These are phyloP conservation scores for Eutrigla gurnardus DNA, from an alignment of 2,797 vertebrate genomes.

Conservation along the genomic window DNA sequence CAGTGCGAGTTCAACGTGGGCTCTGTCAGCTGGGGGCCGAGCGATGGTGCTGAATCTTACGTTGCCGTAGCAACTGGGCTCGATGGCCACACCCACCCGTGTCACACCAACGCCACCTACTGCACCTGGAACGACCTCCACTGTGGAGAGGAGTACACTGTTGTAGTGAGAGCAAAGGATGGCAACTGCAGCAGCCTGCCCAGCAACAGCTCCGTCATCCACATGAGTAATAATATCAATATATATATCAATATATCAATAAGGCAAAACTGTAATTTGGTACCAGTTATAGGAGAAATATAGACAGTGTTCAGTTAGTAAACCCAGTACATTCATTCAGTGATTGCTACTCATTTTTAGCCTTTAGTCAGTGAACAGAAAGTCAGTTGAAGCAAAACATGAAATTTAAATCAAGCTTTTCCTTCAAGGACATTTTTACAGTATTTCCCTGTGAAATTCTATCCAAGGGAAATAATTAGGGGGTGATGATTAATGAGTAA, in stretches of 20 bases:
- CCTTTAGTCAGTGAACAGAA: slow-evolving; percentile 8
- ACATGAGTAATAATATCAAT: slow-evolving; percentile 63
- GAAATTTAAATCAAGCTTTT: background rate
- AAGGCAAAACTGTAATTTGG: background rate
- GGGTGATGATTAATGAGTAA: background rate
- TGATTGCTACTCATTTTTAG: background rate
- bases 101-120: slow-evolving; percentile 59
- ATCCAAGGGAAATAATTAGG: background rate
- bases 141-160: slow-evolving; percentile 78
- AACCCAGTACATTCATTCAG: background rate
- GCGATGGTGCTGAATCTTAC: slow-evolving; percentile 72
- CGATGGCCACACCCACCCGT: slow-evolving; percentile 65
- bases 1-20: slow-evolving; percentile 65
- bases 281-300: background rate
- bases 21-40: slow-evolving; percentile 75
- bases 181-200: slow-evolving; percentile 70
- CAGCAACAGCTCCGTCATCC: slow-evolving; percentile 70
- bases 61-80: slow-evolving; percentile 61
- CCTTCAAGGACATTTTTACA: background rate
- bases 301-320: background rate
- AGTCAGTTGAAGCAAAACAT: background rate
- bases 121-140: slow-evolving; percentile 77
- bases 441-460: background rate
- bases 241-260: too few relatives aligned
- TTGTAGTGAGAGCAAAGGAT: slow-evolving; percentile 70